Conservation (phyloP, 2,888 invertebrate genomes). For the Pyrgus malvae region DNA sequence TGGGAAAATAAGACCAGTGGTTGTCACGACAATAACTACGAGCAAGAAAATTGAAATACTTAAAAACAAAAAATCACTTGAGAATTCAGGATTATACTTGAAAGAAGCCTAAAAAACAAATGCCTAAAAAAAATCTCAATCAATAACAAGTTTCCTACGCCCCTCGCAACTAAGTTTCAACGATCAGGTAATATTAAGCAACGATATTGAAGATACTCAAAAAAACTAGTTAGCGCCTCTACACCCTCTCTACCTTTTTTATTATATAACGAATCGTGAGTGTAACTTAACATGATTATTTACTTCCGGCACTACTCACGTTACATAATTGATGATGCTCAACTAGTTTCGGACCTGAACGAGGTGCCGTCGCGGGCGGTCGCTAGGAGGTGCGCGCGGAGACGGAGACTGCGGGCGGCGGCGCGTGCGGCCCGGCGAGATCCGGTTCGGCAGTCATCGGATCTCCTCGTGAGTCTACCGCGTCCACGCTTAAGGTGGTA, state of each 20-base stretch:
- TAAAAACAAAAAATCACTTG: slow-evolving; percentile 31
- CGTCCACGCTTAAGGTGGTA: too few relatives aligned
- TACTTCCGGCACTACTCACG: too few relatives aligned
- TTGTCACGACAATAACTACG: slow-evolving; percentile 28
- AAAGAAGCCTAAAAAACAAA: slow-evolving; percentile 35
- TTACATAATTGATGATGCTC: too few relatives aligned
- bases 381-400: too few relatives aligned
- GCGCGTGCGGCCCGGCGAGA: too few relatives aligned
- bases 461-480: too few relatives aligned
- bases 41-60: slow-evolving; percentile 35
- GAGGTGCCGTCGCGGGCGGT: too few relatives aligned
- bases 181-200: not conserved
- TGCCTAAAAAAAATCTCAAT: slow-evolving; percentile 29
- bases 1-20: slow-evolving; percentile 31
- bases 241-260: slow-evolving; percentile 12
- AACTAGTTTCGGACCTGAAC: too few relatives aligned
- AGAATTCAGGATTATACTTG: slow-evolving; percentile 28
- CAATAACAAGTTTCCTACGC: slow-evolving; percentile 27
- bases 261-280: too few relatives aligned
- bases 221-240: slow-evolving; percentile 14
- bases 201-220: not conserved
- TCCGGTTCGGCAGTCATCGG: too few relatives aligned
- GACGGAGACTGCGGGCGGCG: too few relatives aligned
- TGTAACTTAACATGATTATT: too few relatives aligned
- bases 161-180: slow-evolving; percentile 17